phyloP scores from a whole-genome alignment of 2,888 invertebrate genomes.

The Lampropteryx suffumata region DNA sequence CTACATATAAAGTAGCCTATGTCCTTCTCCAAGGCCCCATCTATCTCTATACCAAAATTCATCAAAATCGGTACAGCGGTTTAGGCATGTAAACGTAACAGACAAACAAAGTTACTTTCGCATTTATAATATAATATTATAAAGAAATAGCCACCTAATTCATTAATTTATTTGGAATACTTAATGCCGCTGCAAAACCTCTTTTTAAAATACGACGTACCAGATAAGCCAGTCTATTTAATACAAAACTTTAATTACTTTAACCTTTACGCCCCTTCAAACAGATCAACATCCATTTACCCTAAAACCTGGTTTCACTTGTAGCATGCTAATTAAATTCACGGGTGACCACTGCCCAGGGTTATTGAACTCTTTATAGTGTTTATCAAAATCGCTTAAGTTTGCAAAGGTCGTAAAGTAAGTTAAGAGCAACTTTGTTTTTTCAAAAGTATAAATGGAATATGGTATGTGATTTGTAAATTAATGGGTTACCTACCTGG shows the following conservation, averaged over 20 bases:
- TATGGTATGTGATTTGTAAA: not conserved
- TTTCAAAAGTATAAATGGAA: constrained; percentile 2
- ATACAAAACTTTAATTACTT: constrained; percentile 3
- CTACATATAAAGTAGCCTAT: too few relatives aligned
- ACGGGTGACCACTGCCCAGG: not conserved
- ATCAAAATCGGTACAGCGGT: too few relatives aligned
- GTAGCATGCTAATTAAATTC: not conserved
- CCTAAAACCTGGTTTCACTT: constrained; percentile 5
- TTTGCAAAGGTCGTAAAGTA: constrained; percentile 1
- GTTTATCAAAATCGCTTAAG: constrained; percentile 8
- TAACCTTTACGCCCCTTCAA: constrained; percentile 6
- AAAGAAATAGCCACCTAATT: too few relatives aligned
- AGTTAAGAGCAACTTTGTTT: constrained; percentile 3
- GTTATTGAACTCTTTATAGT: constrained; percentile 8
- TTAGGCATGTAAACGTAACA: too few relatives aligned
- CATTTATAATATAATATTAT: too few relatives aligned
- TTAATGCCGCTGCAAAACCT: too few relatives aligned
- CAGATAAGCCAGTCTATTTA: not conserved
- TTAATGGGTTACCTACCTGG: too few relatives aligned
- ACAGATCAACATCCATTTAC: not conserved
- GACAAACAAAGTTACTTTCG: too few relatives aligned
- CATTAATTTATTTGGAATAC: too few relatives aligned
- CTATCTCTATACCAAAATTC: too few relatives aligned
- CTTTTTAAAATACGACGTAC: too few relatives aligned
- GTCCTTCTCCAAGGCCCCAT: too few relatives aligned